A percentile compares a stretch with the other conserved stretches of the same genome.
These are phyloP conservation scores for Euproctis similis DNA, from an alignment of 2,888 invertebrate species.

Conservation along the genomic window DNA sequence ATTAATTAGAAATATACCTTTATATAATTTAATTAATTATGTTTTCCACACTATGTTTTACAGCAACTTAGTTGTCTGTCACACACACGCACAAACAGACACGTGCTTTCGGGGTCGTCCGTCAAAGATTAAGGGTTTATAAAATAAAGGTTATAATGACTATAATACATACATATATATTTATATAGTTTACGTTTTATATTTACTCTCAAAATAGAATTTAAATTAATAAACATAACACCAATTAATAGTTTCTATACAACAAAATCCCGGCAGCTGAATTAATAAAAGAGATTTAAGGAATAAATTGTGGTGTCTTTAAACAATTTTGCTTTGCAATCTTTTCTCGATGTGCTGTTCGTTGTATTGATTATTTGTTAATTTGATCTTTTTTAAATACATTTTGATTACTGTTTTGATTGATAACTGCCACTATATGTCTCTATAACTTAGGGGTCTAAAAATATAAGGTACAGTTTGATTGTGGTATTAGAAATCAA, in stretches of 20 bases:
- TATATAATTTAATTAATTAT: constrained; percentile 30
- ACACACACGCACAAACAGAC: constrained; percentile 52
- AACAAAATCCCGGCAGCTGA: constrained; percentile 10
- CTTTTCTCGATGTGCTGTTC: no score
- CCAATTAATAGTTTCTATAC: constrained; percentile 66
- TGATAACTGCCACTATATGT: constrained; percentile 22
- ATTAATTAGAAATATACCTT: constrained; percentile 38
- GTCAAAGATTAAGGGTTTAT: constrained; percentile 35
- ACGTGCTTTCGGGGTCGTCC: constrained; percentile 55
- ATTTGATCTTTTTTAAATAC: constrained; percentile 1
- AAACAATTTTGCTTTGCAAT: no score
- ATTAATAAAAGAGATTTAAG: constrained; percentile 18
- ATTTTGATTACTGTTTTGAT: constrained; percentile 14
- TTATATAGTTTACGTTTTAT: no score
- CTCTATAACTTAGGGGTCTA: constrained; percentile 24
- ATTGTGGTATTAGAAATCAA: constrained; percentile 23
- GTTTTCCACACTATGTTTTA: constrained; percentile 26
- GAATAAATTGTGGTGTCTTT: no score
- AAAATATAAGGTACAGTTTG: constrained; percentile 23
- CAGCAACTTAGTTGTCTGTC: constrained; percentile 46
- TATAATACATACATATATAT: constrained; percentile 14
- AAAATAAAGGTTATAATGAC: no score
- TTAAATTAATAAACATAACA: constrained; percentile 61
- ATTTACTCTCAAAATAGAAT: constrained; percentile 38
- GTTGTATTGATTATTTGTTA: no score